Evolutionary conservation across 2,888 invertebrate genomes (phyloP), one percentile per base, ranked within the genome.

Genomic region (Synergus gifuensis): DNA sequence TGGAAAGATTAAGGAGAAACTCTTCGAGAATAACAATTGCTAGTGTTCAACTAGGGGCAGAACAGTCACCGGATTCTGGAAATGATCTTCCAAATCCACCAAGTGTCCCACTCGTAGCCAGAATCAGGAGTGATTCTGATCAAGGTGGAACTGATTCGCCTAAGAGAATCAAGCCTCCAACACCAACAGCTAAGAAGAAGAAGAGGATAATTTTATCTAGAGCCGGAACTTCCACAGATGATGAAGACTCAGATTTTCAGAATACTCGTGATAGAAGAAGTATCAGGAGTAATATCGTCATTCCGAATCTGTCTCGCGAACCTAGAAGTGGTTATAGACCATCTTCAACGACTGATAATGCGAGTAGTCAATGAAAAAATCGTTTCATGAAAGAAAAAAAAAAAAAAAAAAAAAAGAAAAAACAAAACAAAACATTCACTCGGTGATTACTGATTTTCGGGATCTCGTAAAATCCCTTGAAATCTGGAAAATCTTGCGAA

Each of bases 181-280:
- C 90, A 12, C 89, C 90, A 4, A 85, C 78, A 0, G 80, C 85
- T 0, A 87, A 91, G 92, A 92, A 89, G 92, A 86, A 92, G 92
- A 89, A 92, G 91, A 77, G 93, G 92, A 83, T 88, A 90, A 82
- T 90, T 88, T 87, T 90, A 88, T 85, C 92, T 91, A 63, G 89
- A 90, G 80, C 90, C 87, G 83, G 91, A 85, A 88, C 92, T 85
- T 89, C 92, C 88, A 87, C 92, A 87, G 87, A 92, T 88, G 91
- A 94, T 91, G 93, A 93, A 81, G 93, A 92, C 84, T 93, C 93
- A 4, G 91, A 91, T 28, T 46, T 85, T 1, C 83, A 84, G 4
- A 76, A 28, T 11, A 40, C 76, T 8, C 66, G 69, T 42, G 66
- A 66, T n/a, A 77, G 60, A 67, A 78, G 78, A 28, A 83, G 81